Percentiles rank a stretch among this genome's conserved stretches.
These are phyloP conservation scores for Allophyes oxyacanthae DNA, from an alignment of 2,888 invertebrate species.

Conservation along the genomic window DNA sequence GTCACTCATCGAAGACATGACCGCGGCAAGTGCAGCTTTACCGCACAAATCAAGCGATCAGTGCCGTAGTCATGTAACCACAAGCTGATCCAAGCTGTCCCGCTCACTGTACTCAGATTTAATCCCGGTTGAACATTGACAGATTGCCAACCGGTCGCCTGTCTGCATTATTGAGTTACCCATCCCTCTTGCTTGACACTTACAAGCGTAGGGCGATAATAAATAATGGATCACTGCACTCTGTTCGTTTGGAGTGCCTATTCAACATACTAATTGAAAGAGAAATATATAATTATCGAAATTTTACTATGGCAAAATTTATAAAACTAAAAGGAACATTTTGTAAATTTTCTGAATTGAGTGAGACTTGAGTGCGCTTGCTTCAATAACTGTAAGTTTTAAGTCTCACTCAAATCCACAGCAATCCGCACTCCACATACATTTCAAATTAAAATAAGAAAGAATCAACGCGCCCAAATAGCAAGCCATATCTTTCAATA, in stretches of 20 bases:
- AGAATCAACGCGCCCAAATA: background rate
- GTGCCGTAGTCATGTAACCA: too few relatives aligned
- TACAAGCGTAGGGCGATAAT: constrained; percentile 43
- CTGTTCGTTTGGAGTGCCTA: constrained; percentile 13
- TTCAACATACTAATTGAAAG: background rate
- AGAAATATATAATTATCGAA: background rate
- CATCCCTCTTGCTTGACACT: constrained; percentile 33
- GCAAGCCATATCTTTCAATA: background rate
- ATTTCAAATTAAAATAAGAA: background rate
- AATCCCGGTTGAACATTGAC: constrained; percentile 44
- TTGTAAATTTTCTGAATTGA: too few relatives aligned
- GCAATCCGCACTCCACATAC: too few relatives aligned
- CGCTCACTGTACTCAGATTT: constrained; percentile 22
- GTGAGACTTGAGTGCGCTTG: too few relatives aligned
- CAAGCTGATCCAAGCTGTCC: background rate
- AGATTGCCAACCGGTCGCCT: constrained; percentile 41
- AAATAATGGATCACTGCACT: constrained; percentile 35
- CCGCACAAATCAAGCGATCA: too few relatives aligned
- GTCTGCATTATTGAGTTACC: constrained; percentile 44
- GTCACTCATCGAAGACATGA: too few relatives aligned
- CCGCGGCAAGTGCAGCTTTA: too few relatives aligned
- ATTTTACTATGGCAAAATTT: too few relatives aligned
- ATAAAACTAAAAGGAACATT: too few relatives aligned
- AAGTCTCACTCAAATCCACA: too few relatives aligned
- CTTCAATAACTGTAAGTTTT: too few relatives aligned